Evolutionary conservation across 2,113 vertebrate genomes (phyloP).

Genomic region (Solenodon paradoxus): DNA sequence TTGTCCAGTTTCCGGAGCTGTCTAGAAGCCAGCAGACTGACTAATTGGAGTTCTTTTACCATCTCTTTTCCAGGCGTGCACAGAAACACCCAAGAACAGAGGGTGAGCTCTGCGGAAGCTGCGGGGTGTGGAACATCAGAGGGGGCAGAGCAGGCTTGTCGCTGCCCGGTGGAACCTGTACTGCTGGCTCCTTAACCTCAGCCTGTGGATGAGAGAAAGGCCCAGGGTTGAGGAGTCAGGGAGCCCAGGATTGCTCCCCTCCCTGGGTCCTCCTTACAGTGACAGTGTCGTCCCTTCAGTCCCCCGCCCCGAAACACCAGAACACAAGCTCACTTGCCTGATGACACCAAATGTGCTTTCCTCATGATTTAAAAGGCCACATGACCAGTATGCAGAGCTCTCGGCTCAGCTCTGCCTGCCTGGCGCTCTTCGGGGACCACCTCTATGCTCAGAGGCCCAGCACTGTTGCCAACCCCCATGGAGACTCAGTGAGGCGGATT

Average conservation of each 20-base stretch:
- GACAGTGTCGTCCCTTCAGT: neutral
- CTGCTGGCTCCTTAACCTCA: neutral
- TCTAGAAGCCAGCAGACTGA: constrained; percentile 42
- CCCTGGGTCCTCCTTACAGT: neutral
- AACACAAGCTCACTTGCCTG: neutral
- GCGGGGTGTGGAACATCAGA: neutral
- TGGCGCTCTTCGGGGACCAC: too few relatives aligned
- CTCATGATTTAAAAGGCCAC: neutral
- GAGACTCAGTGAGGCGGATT: neutral
- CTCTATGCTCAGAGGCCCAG: too few relatives aligned
- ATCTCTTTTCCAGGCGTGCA: neutral
- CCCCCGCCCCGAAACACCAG: neutral
- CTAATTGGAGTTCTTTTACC: constrained; percentile 20
- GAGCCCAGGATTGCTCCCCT: neutral
- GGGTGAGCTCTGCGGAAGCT: neutral
- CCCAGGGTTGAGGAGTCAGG: neutral
- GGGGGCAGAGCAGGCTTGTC: neutral
- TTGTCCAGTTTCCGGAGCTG: constrained; percentile 32
- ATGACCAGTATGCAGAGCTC: neutral
- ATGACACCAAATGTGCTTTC: neutral
- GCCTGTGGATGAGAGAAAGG: neutral
- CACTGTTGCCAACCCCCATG: neutral
- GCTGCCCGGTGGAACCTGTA: neutral
- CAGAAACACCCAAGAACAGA: neutral
- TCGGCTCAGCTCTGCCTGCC: neutral